These are phyloP conservation scores for Hypothenemus hampei DNA, from an alignment of 1,140 invertebrate species.

Conservation along the genomic window DNA sequence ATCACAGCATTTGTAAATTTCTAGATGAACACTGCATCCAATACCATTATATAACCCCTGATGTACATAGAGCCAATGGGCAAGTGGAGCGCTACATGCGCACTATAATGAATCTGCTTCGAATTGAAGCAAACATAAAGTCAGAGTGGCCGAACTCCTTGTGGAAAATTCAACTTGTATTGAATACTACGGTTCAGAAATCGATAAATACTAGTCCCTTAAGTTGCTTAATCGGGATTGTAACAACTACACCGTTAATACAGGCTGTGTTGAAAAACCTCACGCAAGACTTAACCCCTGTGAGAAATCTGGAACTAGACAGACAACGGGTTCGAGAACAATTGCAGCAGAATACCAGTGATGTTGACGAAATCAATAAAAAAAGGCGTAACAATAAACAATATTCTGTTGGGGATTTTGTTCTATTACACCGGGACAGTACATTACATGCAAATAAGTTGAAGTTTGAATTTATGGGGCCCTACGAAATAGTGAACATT, in stretches of 20 bases:
- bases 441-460: neutral
- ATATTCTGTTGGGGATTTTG: neutral
- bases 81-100: conserved; percentile 39
- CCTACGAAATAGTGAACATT: neutral
- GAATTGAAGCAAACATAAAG: conserved; percentile 11
- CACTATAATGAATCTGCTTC: conserved; percentile 30
- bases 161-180: conserved; percentile 22
- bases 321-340: neutral
- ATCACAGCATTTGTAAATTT: neutral
- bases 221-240: neutral
- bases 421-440: conserved; percentile 1
- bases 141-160: conserved; percentile 5
- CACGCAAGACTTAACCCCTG: neutral
- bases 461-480: neutral
- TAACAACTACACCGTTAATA: neutral
- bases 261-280: neutral
- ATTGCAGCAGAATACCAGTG: neutral
- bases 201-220: conserved; percentile 2
- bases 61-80: conserved; percentile 33
- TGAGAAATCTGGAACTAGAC: neutral
- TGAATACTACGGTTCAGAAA: conserved; percentile 25
- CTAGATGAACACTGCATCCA: conserved; percentile 17
- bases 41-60: neutral
- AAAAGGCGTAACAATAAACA: neutral
- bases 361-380: neutral